These are phyloP conservation scores for Lagodon rhomboides DNA, from an alignment of 2,797 vertebrate species.

Conservation along the genomic window DNA sequence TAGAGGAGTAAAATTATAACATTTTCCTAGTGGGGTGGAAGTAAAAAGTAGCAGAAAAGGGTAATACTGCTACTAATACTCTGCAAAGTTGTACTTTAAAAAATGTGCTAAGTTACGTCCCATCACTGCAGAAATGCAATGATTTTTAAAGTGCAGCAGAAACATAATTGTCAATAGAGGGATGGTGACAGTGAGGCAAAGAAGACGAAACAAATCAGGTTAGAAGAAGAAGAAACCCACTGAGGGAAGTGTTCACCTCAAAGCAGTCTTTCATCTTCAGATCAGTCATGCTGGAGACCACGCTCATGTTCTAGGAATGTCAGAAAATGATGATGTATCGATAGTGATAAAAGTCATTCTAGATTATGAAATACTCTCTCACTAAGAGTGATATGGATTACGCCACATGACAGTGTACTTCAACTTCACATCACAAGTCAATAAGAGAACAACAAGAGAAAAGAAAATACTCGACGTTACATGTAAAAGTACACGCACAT, in stretches of 20 bases:
- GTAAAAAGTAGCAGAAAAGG: too few species aligned
- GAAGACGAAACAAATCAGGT: neutral
- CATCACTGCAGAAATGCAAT: neutral
- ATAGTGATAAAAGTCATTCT: neutral
- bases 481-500: too few species aligned
- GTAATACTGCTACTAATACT: too few species aligned
- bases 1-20: too few species aligned
- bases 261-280: neutral
- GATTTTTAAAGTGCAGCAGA: neutral
- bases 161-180: neutral
- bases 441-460: too few species aligned
- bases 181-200: neutral
- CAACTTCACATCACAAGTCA: too few species aligned
- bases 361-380: neutral
- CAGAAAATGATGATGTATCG: neutral
- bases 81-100: too few species aligned
- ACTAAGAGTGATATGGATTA: slow-evolving; percentile 2
- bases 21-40: too few species aligned
- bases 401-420: neutral
- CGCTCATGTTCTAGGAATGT: neutral
- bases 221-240: neutral
- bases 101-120: too few species aligned
- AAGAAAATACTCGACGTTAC: too few species aligned
- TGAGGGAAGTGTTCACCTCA: neutral
- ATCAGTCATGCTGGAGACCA: too few species aligned